Base-by-base conservation (phyloP, 2,797 vertebrate species). In the Acanthurus leucopareius region DNA sequence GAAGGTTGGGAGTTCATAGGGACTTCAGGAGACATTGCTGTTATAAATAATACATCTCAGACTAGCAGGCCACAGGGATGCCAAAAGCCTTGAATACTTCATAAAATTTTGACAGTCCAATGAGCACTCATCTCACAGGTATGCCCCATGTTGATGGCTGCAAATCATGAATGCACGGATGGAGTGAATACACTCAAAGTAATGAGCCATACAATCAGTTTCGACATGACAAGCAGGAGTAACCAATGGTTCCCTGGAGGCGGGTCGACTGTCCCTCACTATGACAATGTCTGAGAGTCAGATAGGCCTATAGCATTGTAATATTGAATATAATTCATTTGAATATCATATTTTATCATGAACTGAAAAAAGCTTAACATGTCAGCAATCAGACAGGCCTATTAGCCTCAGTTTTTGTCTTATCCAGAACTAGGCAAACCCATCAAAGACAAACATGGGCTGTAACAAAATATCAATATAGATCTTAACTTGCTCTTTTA, bases 81-180 rank as follows among this genome's bases (percentile, higher is more conserved):
- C 47, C 45, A 44, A 42, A 62, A 72, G 60, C 67, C 45, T 69
- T 69, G 10, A 68, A 64, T 35, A 38, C 20, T 10, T 65, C 7
- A 40, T 4, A 22, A 4, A 45, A 15, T 66, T 69, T 57, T 56
- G 35, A 42, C 28, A 64, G 67, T 38, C 16, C 5, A 47, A 48
- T 25, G 13, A 49, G 47, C 32, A 11, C 10, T 58, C 38, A 42
- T 2, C 8, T 42, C 10, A 42, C 40, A 53, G 49, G 22, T 19
- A n/a, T 15, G n/a, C 15, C 5, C 17, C 11, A 35, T 70, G 35
- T 45, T 54, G n/a, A 17, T 49, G 22, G 15, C 56, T 78, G 5
- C 4, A 35, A 56, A 4, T 42, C 32, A 64, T 45, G 15, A 69
- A 52, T 19, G 47, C 20, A 61, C 57, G 35, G 66, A 69, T 72